Conservation (phyloP, 2,113 vertebrate genomes). For the Pongo abelii region DNA sequence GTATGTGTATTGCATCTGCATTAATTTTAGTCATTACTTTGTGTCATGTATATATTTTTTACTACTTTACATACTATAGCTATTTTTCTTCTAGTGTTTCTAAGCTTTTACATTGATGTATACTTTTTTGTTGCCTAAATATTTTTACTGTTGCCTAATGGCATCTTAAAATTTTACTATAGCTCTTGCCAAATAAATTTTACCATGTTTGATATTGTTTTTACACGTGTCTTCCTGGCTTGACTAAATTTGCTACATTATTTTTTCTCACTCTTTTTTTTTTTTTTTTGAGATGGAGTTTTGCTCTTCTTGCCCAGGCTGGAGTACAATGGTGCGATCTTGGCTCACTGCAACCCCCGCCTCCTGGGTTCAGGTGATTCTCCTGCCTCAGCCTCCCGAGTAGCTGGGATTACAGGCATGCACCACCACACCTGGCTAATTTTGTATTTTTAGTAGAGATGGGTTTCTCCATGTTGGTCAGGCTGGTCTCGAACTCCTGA, state of each 20-base stretch:
- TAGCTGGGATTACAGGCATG: too few relatives aligned
- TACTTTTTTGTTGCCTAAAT: background rate
- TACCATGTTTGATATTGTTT: slow-evolving; percentile 6
- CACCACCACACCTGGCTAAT: too few relatives aligned
- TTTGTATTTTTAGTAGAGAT: too few relatives aligned
- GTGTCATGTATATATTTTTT: background rate
- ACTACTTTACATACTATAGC: background rate
- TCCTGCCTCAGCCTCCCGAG: too few relatives aligned
- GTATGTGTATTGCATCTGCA: background rate
- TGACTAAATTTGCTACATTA: background rate
- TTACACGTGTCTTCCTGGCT: background rate
- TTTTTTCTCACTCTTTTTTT: background rate
- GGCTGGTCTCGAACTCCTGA: too few relatives aligned
- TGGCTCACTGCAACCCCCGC: too few relatives aligned
- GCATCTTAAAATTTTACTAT: background rate
- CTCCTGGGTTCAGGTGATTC: too few relatives aligned
- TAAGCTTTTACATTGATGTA: slow-evolving; percentile 16
- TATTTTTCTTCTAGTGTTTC: background rate
- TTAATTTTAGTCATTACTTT: background rate
- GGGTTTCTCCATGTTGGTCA: too few relatives aligned
- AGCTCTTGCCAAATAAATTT: slow-evolving; percentile 23
- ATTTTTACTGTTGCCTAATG: slow-evolving; percentile 8
- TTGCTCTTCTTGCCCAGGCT: too few relatives aligned
- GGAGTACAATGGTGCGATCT: too few relatives aligned
- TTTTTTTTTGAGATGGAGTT: too few relatives aligned